phyloP scores from a whole-genome alignment of 1,140 invertebrate species.

The Drosophila parvula region DNA sequence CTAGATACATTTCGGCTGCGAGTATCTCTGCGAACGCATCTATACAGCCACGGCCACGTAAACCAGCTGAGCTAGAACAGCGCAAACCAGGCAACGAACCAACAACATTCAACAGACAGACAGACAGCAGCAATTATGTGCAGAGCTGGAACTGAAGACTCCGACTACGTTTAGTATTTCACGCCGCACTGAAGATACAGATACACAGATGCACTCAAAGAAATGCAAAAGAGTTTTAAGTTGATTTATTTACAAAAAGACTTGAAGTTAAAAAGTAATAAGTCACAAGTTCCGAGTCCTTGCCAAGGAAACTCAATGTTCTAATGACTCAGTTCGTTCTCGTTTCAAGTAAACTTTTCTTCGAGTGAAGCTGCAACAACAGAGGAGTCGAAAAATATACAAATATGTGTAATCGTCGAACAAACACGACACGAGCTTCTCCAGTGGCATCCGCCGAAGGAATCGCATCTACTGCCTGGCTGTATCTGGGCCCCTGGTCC shows the following conservation, averaged over 20 bases:
- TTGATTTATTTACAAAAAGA: background rate
- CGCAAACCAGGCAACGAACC: conserved; percentile 10
- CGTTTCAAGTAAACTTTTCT: background rate
- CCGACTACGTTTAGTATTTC: conserved; percentile 57
- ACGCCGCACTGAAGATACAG: conserved; percentile 47
- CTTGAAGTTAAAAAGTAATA: background rate
- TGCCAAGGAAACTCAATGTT: background rate
- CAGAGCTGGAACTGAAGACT: conserved; percentile 44
- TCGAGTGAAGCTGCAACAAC: conserved; percentile 5
- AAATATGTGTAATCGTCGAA: conserved; percentile 48
- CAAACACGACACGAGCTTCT: conserved; percentile 48
- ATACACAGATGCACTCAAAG: conserved; percentile 23
- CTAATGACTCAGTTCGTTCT: background rate
- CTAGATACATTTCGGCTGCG: conserved; percentile 63
- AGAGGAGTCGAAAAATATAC: conserved; percentile 44
- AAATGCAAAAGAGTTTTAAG: background rate
- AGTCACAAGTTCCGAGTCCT: too few relatives aligned
- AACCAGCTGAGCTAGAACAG: conserved; percentile 78
- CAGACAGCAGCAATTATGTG: conserved; percentile 48
- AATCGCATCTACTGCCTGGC: conserved; percentile 20
- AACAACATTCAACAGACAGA: conserved; percentile 7
- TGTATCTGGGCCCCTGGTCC: conserved; percentile 66
- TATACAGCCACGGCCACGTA: conserved; percentile 41
- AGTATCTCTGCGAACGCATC: conserved; percentile 65
- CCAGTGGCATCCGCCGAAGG: conserved; percentile 59